phyloP scores from a whole-genome alignment of 2,113 vertebrate genomes.

The Myanophis thanlyinensis region DNA sequence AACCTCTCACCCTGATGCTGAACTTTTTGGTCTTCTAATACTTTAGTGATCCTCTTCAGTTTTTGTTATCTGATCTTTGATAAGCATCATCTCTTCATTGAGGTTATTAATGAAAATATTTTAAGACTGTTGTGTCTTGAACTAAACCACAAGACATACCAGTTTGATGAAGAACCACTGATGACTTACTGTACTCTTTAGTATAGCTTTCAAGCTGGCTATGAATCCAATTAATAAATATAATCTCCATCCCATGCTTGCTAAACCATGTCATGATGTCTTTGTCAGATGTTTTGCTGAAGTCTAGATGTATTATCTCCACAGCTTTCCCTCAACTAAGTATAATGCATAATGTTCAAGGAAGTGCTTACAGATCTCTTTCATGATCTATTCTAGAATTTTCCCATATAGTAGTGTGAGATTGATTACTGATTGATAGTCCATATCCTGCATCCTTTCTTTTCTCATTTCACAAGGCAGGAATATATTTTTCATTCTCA shows the following conservation, averaged over 20 bases:
- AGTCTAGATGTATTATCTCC: neutral
- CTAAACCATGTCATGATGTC: neutral
- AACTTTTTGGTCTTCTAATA: neutral
- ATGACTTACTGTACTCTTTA: neutral
- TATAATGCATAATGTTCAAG: neutral
- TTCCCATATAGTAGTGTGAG: neutral
- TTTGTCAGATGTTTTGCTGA: neutral
- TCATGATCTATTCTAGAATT: neutral
- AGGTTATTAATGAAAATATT: neutral
- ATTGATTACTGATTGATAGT: neutral
- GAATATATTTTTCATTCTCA: neutral
- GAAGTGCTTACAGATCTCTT: neutral
- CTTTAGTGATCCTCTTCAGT: neutral
- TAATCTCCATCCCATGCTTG: neutral
- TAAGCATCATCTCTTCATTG: neutral
- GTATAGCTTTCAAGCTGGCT: neutral
- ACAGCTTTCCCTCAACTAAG: neutral
- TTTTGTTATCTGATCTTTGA: neutral
- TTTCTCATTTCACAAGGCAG: neutral
- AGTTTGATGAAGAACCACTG: neutral
- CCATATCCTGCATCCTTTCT: neutral
- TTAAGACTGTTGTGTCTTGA: neutral
- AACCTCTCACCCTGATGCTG: neutral
- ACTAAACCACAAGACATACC: neutral
- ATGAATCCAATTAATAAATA: neutral